Percentiles rank a stretch among this genome's conserved stretches.
Conservation (phyloP, 2,888 invertebrate species). For the Pollenia griseotomentosa region DNA sequence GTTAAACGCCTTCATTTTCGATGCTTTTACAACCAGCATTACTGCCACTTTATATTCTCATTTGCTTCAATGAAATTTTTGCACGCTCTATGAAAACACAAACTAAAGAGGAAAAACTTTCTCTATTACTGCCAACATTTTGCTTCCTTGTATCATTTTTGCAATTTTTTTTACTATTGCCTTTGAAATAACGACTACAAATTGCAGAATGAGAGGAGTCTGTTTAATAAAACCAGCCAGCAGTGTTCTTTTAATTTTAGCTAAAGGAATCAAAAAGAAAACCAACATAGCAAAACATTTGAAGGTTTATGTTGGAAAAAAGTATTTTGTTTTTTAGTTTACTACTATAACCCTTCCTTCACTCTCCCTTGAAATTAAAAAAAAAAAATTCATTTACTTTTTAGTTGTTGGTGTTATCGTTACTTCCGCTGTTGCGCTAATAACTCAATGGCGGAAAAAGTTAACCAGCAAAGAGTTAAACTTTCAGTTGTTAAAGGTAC, state of each 20-base stretch:
- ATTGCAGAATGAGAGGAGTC: conserved; percentile 10
- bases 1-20: conserved; percentile 50
- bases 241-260: conserved; percentile 44
- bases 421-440: conserved; percentile 77
- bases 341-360: conserved; percentile 17
- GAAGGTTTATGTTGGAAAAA: conserved; percentile 8
- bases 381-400: conserved; percentile 81
- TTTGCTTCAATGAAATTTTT: conserved; percentile 65
- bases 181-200: conserved; percentile 11
- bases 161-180: conserved; percentile 10
- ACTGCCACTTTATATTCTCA: conserved; percentile 66
- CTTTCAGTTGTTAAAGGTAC: conserved; percentile 24
- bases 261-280: conserved; percentile 40
- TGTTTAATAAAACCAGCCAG: conserved; percentile 39
- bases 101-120: conserved; percentile 10
- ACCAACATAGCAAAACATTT: conserved; percentile 45
- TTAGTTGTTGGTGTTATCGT: conserved; percentile 77
- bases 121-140: background rate
- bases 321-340: background rate
- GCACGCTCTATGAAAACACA: conserved; percentile 38
- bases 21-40: conserved; percentile 58
- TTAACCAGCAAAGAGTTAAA: conserved; percentile 57
- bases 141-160: conserved; percentile 15
- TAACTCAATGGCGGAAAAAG: conserved; percentile 74
- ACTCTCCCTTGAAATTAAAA: conserved; percentile 70